Evolutionary conservation across 2,888 invertebrate genomes (phyloP), one percentile per base, ranked within the genome.

Genomic region (Linyphia triangularis): DNA sequence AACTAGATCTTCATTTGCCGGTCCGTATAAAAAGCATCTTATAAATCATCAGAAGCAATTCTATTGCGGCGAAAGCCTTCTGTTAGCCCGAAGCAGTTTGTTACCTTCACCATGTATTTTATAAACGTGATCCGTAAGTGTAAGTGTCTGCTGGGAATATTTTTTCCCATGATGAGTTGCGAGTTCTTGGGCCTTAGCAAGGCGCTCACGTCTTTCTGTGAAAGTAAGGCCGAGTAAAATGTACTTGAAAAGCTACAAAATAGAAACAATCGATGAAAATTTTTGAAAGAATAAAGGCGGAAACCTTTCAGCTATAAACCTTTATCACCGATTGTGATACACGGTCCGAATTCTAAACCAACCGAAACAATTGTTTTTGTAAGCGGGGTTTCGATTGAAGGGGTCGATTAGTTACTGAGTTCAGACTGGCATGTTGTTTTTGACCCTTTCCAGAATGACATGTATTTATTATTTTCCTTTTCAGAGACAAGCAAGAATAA

Each of bases 241-340:
- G 81, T 65, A 81, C 86, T 81, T 70, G 59, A 88, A 86, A 88
- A 65, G 81, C 81, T 88, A 88, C 86, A 88, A 88, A 88, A 88
- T 81, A 88, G 86, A 81, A 86, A 88, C 86, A 88, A 88, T 88
- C 86, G 86, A 88, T 88, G 69, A 37, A 67, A 81, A 81, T 67
- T 81, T 88, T 88, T 81, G 72, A 88, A 75, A 37, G 75, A 67
- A 81, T 67, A 81, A 69, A 69, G 81, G 65, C 57, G 73, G 65
- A 81, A 88, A 82, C 79, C 86, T 88, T 75, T 88, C 67, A 81
- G 86, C 86, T 88, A 82, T 88, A 82, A 88, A 88, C 79, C 86
- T 88, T 86, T 88, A 88, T 81, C 86, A 81, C 81, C 75, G 81
- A 82, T 88, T 88, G 81, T 81, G 81, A 81, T 67, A 81, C 81